Base-by-base conservation (phyloP, 2,888 invertebrate genomes). In the Acleris laterana region DNA sequence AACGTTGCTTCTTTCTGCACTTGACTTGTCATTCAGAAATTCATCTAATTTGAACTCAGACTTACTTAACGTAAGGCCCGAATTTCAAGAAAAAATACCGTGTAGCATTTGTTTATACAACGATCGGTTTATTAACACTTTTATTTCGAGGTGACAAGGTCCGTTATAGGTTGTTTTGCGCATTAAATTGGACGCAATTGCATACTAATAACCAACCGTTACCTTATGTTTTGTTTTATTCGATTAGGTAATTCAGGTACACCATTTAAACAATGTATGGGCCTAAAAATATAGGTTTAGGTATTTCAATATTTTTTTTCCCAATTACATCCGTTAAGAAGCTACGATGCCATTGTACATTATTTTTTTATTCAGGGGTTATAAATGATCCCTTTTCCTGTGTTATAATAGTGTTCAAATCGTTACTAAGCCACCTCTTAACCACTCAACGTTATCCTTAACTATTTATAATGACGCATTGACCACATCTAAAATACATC, bases 1-100 rank as follows among this genome's bases (percentile, higher is more conserved):
- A 51, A 60, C 55, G 46, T 46, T 38, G 65, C 58, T 57, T 56
- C 65, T 62, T 62, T 78, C 75, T 77, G 81, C 72, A 71, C 73
- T 66, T 71, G 61, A 9, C 38, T 13, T 13, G 4, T 32, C 32
- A 38, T 38, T 13, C 38, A 38, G 11, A 1, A 38, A 13, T 13
- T 13, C 38, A 38, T 19, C 13, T 5, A 64, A 55, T 1, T 7
- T 16, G 16, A 50, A 44, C 60, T 44, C 9, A n/a, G 6, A 42
- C 3, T 1, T 1, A 13, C n/a, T 9, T 16, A 16, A 9, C 6
- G 17, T 56, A 50, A 60, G 44, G 44, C n/a, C 5, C 50, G 49
- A n/a, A 56, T 56, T 56, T 32, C 6, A 7, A 3, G 5, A 7
- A 3, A 9, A 16, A 6, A 17, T 16, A 5, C 7, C 5, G 7